Evolutionary conservation across 2,797 vertebrate species (phyloP), one percentile per base, ranked within the genome.

Genomic region (Bradypodion pumilum): DNA sequence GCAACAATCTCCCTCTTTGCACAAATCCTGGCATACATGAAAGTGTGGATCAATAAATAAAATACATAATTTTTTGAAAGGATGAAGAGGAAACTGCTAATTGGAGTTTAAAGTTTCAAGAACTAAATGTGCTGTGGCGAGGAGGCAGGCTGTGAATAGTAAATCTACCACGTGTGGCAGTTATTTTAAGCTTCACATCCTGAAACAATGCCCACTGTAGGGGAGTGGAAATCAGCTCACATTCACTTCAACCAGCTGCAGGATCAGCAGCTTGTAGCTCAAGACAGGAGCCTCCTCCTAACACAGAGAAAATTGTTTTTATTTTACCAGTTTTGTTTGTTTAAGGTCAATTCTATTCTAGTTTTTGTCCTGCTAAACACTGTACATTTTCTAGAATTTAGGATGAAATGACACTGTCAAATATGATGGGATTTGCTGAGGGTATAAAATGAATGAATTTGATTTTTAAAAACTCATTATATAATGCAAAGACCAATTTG

Each of bases 21-120:
- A 42, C 52, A 94, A 91, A 88, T 2, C n/a, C 88, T 90, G 90
- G 87, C 88, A 92, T 72, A 88, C 49, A 79, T 68, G 74, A 92
- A 86, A 92, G 12, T 80, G 23, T 1, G 5, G 86, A 80, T 79
- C 84, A 44, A 49, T 88, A 95, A 93, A 90, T 86, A 85, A 92
- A 89, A 85, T 90, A 91, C 84, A 78, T 52, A 69, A 12, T 81
- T 88, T 77, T 74, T 75, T 81, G 84, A 87, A 91, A 32, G 69
- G 29, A 85, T 86, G 37, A 4, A 2, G 56, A 63, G 40, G 69
- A 86, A 90, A 75, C 80, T 91, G 85, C 89, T 88, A 56, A 84
- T 65, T 92, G 82, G 75, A 56, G 80, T 88, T 73, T 66, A 89
- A 90, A 66, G 81, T 85, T 86, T 85, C 88, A 91, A 83, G 73